Evolutionary conservation across 2,113 vertebrate species (phyloP).

Genomic region (Neoarius graeffei): DNA sequence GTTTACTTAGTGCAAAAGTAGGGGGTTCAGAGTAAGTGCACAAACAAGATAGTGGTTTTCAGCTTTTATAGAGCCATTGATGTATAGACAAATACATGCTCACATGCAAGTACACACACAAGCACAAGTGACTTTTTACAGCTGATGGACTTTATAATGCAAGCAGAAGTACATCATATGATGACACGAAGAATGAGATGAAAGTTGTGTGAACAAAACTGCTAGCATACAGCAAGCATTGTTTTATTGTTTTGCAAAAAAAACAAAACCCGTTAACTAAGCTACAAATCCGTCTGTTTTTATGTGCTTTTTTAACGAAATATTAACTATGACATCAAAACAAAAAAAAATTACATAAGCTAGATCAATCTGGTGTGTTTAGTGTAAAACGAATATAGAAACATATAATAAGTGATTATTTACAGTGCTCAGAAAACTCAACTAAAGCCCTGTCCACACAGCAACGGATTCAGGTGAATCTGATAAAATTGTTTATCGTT

Average conservation of each 20-base stretch:
- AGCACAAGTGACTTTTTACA: slow-evolving; percentile 7
- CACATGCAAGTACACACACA: slow-evolving; percentile 4
- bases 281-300: background rate
- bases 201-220: background rate
- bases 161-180: slow-evolving; percentile 17
- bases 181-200: background rate
- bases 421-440: slow-evolving; percentile 36
- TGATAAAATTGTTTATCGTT: too few relatives aligned
- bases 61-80: slow-evolving; percentile 32
- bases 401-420: slow-evolving; percentile 42
- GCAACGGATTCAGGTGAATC: too few relatives aligned
- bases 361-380: background rate
- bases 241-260: background rate
- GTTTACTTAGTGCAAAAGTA: slow-evolving; percentile 45
- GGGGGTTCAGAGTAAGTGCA: slow-evolving; percentile 19
- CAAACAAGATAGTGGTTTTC: slow-evolving; percentile 18
- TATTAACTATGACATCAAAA: background rate
- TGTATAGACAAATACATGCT: slow-evolving; percentile 1
- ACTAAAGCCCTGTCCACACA: too few relatives aligned
- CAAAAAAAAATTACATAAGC: background rate
- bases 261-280: background rate
- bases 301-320: background rate
- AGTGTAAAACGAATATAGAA: slow-evolving; percentile 26
- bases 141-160: background rate
- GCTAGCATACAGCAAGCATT: background rate